Base-by-base conservation (phyloP, 1,140 invertebrate species). In the Periplaneta americana region DNA sequence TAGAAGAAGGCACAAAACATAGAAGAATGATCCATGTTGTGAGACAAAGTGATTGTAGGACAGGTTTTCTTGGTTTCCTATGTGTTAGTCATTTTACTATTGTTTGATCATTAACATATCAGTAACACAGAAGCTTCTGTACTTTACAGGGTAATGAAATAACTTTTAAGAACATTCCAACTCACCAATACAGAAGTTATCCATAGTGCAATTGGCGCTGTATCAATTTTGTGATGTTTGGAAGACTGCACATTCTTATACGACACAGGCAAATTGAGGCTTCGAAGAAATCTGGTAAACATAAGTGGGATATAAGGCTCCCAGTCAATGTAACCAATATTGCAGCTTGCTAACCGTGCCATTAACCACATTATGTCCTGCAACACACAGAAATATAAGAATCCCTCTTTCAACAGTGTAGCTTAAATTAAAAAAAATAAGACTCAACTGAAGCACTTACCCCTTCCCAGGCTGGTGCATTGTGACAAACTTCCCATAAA, bases 311-410 rank as follows among this genome's bases (percentile, higher is more conserved):
- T 90, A 85, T 96, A 91, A 0, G 95, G 94, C 82, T 93, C 92
- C 96, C 97, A 99, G 85, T 98, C 93, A 80, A 98, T 93, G 66
- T 94, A 93, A 1, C 97, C 97, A 81, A 96, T 93, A 86, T 95
- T 96, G 82, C 92, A 89, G 81, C 89, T 89, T 1, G 96, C 93
- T 10, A 97, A 86, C 81, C 92, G 91, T 2, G 94, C 90, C 86
- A 98, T 93, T 39, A 97, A 87, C 81, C 89, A 90, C 86, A 96
- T 92, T 83, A 97, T 89, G 82, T 92, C 90, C 93, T 95, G 85
- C 34, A 88, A 88, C 75, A 82, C 22, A 84, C n/a, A n/a, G n/a
- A n/a, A n/a, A n/a, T n/a, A n/a, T n/a, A n/a, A n/a, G n/a, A n/a
- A n/a, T n/a, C n/a, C n/a, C n/a, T n/a, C 13, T 57, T 15, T 57